Percentiles rank a stretch among this genome's conserved stretches.
phyloP scores from a whole-genome alignment of 2,888 invertebrate species.

The Apamea anceps region DNA sequence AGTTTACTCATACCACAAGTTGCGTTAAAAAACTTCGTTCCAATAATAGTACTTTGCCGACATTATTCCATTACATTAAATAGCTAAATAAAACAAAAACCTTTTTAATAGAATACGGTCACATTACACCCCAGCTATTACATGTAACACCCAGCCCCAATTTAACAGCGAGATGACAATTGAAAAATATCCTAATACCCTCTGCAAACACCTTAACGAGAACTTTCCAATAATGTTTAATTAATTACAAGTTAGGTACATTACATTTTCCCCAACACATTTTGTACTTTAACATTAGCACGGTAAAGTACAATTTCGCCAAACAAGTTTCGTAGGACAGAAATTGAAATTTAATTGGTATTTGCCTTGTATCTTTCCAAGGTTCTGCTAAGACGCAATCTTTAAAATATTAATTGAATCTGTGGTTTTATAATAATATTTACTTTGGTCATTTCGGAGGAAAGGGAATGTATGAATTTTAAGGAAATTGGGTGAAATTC shows the following conservation, averaged over 20 bases:
- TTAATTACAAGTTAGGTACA: slow-evolving; percentile 60
- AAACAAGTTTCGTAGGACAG: slow-evolving; percentile 25
- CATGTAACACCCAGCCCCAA: background rate
- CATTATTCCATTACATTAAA: background rate
- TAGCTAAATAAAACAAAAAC: background rate
- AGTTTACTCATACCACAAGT: no score
- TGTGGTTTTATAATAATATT: slow-evolving; percentile 52
- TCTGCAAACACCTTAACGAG: slow-evolving; percentile 51
- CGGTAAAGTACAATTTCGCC: slow-evolving; percentile 42
- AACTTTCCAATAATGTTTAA: slow-evolving; percentile 61
- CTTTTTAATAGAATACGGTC: background rate
- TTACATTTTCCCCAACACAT: slow-evolving; percentile 22
- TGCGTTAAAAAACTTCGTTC: no score
- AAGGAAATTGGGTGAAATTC: background rate
- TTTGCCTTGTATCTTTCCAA: slow-evolving; percentile 60
- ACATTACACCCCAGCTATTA: background rate
- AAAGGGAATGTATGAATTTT: slow-evolving; percentile 14
- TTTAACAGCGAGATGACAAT: slow-evolving; percentile 34
- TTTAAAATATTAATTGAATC: slow-evolving; percentile 64
- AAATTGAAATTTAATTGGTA: slow-evolving; percentile 66
- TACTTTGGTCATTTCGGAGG: slow-evolving; percentile 35
- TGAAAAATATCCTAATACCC: slow-evolving; percentile 43
- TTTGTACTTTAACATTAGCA: slow-evolving; percentile 40
- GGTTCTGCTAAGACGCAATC: slow-evolving; percentile 45
- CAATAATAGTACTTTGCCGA: background rate